Conservation (phyloP, 2,888 invertebrate genomes). For the Miltochrista miniata region DNA sequence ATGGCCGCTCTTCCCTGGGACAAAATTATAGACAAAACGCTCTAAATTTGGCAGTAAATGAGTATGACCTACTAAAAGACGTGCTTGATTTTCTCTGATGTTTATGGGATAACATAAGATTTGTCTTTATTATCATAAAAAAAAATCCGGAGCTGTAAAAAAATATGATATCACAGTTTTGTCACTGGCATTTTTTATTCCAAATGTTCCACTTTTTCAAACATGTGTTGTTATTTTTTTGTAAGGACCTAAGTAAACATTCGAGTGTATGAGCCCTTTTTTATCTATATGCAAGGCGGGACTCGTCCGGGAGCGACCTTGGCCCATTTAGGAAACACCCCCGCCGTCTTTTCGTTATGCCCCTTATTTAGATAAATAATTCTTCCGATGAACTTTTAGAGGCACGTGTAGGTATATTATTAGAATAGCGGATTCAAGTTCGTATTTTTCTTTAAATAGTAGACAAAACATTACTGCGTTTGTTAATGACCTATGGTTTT, state of each 20-base stretch:
- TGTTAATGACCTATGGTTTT: too few species aligned
- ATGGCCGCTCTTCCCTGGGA: constrained; percentile 14
- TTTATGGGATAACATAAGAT: too few species aligned
- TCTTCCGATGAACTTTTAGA: constrained; percentile 20
- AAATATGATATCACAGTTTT: neutral
- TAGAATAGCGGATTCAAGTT: constrained; percentile 13
- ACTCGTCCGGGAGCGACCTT: constrained; percentile 29
- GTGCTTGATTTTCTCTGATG: too few species aligned
- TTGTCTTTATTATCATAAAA: too few species aligned
- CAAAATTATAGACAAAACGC: too few species aligned
- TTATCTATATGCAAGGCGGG: constrained; percentile 15
- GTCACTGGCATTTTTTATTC: neutral
- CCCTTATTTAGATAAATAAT: constrained; percentile 38
- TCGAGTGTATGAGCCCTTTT: constrained; percentile 13
- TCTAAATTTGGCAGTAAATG: too few species aligned
- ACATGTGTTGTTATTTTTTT: neutral
- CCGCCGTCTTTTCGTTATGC: constrained; percentile 28
- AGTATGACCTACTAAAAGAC: too few species aligned
- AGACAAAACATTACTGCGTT: too few species aligned
- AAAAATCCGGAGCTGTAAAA: too few species aligned
- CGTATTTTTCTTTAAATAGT: constrained; percentile 4
- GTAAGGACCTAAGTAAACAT: constrained; percentile 25
- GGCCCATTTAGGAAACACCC: constrained; percentile 33
- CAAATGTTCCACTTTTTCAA: neutral
- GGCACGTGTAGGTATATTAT: constrained; percentile 27